Base-by-base conservation (phyloP, 1,140 invertebrate species). In the Uloborus diversus region DNA sequence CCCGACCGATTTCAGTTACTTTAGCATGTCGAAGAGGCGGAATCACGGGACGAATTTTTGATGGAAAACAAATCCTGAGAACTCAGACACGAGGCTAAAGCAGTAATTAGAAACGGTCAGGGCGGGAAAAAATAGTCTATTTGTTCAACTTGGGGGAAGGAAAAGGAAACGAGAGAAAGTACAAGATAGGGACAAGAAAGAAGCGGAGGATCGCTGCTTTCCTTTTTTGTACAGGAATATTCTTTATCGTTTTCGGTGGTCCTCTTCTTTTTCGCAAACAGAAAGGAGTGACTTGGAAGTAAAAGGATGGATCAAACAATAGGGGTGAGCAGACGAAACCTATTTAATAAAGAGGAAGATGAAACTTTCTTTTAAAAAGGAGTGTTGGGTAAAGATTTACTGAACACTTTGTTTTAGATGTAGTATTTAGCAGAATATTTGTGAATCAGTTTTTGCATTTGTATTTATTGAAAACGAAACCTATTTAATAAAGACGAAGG, bases 31-130 rank as follows among this genome's bases (percentile, higher is more conserved):
- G 61, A 25, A n/a, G n/a, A 17, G 14, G 1, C 27, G 27, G 23
- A 25, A 66, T 33, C 64, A n/a, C 37, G 7, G 27, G 17, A 17
- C 64, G 64, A 25, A 66, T 66, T 66, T 42, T 42, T 51, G 42
- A 66, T 66, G 30, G 64, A 66, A 66, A 66, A 66, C 64, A 66
- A 66, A 66, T 66, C 64, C 42, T 17, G 28, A 42, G 42, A 66
- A 66, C 35, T 49, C 64, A 20, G 27, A 28, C 64, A 49, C 23
- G 20, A 37, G 33, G 42, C 61, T 64, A 37, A 27, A 64, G 64
- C 47, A 66, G 42, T 66, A 66, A 66, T 66, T 66, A 66, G 64
- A 66, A 66, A 66, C 64, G 23, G n/a, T 30, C 23, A 28, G 64
- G 35, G 64, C 17, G 35, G 9, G 64, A 49, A 49, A 49, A 33